Conservation (phyloP, 2,888 invertebrate species). For the Tridacna crocea region DNA sequence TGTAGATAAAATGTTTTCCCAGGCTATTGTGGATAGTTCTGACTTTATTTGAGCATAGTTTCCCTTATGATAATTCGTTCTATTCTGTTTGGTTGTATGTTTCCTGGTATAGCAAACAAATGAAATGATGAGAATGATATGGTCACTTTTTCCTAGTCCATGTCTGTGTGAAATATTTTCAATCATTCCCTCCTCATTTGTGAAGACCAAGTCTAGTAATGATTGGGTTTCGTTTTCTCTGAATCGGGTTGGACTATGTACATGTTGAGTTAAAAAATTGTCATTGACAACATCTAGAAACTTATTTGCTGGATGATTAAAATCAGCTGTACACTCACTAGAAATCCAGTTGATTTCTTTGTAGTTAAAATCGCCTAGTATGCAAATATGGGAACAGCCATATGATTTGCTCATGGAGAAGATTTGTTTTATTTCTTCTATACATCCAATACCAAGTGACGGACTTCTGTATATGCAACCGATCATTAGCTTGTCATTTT, state of each 20-base stretch:
- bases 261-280: conserved; percentile 8
- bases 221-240: conserved; percentile 6
- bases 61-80: background rate
- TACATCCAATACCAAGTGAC: too few species aligned
- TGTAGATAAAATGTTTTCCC: background rate
- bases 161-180: background rate
- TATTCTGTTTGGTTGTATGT: background rate
- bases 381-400: background rate
- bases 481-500: background rate
- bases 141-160: conserved; percentile 10
- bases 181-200: too few species aligned
- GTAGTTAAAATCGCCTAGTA: background rate
- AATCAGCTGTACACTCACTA: background rate
- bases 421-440: background rate
- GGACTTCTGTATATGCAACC: background rate
- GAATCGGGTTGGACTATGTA: background rate
- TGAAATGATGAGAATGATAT: background rate
- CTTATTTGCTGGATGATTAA: background rate
- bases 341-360: background rate
- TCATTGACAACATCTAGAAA: background rate
- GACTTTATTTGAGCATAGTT: background rate
- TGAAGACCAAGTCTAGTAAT: conserved; percentile 6
- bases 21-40: background rate
- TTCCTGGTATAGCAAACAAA: background rate
- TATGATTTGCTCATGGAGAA: too few species aligned